Conservation (phyloP, 2,888 invertebrate genomes). For the Phania funesta region DNA sequence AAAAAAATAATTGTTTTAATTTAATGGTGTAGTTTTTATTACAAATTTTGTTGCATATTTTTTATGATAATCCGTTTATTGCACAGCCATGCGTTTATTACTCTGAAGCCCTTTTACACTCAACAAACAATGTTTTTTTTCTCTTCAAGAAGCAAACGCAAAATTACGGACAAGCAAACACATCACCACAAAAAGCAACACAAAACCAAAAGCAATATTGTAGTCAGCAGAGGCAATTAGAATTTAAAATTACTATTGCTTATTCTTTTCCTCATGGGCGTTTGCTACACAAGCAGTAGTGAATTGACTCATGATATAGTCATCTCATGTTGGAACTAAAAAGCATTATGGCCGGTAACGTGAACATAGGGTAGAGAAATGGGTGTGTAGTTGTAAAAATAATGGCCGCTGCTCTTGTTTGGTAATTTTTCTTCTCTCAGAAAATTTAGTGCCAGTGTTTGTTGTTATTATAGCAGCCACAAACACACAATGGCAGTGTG, state of each 20-base stretch:
- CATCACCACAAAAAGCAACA: not conserved
- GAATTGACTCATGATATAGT: not conserved
- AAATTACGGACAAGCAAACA: conserved; percentile 8
- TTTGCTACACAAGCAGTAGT: not conserved
- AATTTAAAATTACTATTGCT: conserved; percentile 13
- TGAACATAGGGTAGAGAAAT: conserved; percentile 17
- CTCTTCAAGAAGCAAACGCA: conserved; percentile 25
- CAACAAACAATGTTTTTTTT: conserved; percentile 33
- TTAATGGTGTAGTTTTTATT: not conserved
- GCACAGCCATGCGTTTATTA: conserved; percentile 56
- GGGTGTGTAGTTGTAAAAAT: conserved; percentile 51
- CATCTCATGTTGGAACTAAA: conserved; percentile 33
- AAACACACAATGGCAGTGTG: conserved; percentile 10
- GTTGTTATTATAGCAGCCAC: conserved; percentile 20
- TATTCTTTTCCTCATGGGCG: conserved; percentile 36
- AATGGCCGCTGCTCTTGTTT: conserved; percentile 70
- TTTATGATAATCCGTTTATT: conserved; percentile 50
- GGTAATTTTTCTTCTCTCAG: conserved; percentile 9
- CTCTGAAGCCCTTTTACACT: conserved; percentile 48
- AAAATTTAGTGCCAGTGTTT: not conserved
- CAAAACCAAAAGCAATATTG: conserved; percentile 15
- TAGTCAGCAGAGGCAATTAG: conserved; percentile 45
- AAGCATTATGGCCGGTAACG: conserved; percentile 57
- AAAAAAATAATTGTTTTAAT: conserved; percentile 7
- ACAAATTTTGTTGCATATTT: not conserved